phyloP scores from a whole-genome alignment of 2,797 vertebrate genomes.

The Coendou prehensilis region DNA sequence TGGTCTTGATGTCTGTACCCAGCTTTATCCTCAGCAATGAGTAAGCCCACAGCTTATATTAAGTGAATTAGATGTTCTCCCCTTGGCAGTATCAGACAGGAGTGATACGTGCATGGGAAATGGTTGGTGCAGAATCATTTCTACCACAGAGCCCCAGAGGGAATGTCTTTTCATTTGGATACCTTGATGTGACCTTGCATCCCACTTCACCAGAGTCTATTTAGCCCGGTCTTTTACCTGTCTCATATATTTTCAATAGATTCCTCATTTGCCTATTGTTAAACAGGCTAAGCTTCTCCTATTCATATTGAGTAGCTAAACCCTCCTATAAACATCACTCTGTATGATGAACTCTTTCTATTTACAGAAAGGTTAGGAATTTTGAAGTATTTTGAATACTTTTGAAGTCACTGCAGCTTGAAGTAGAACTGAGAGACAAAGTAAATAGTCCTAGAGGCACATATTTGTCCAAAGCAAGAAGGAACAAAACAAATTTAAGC shows the following conservation, averaged over 20 bases:
- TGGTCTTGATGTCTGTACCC: not conserved
- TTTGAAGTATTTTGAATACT: not conserved
- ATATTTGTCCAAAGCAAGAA: not conserved
- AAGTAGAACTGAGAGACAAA: not conserved
- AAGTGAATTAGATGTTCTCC: not conserved
- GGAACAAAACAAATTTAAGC: not conserved
- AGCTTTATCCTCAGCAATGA: not conserved
- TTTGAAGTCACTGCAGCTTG: not conserved
- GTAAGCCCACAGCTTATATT: not conserved
- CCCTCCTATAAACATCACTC: not conserved
- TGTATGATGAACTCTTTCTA: not conserved
- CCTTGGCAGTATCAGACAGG: not conserved
- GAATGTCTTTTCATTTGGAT: not conserved
- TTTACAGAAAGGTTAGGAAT: constrained; percentile 8
- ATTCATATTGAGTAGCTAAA: not conserved
- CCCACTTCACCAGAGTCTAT: not conserved
- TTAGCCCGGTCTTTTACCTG: not conserved
- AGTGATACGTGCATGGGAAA: not conserved
- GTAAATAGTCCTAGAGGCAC: not conserved
- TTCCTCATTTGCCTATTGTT: not conserved
- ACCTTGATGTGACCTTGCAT: not conserved
- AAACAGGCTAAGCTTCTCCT: not conserved
- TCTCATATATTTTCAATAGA: not conserved
- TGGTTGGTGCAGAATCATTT: too few species aligned
- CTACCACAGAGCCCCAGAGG: not conserved